Base-by-base conservation (phyloP, 2,113 vertebrate species). In the Cyanoderma ruficeps region DNA sequence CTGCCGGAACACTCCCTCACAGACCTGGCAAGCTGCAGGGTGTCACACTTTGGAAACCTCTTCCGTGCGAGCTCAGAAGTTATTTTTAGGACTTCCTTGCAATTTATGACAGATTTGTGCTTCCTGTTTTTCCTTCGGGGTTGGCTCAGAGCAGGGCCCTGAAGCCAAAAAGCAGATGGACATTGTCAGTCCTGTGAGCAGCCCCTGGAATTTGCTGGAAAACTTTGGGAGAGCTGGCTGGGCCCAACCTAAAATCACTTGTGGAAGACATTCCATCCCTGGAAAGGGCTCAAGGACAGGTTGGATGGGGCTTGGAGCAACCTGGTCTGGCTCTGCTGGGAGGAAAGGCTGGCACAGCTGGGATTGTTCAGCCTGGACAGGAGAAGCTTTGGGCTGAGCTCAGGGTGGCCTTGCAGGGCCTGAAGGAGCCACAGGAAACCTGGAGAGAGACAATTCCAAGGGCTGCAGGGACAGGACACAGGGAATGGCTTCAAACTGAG, bases 41-140 rank as follows among this genome's bases (percentile, higher is more conserved):
- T 95, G 82, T 90, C 87, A 90, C 59, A 39, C 30, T 75, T 78
- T 6, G 47, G 84, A 88, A 86, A 74, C n/a, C 55, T 77, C 33
- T 76, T 77, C 83, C 24, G 13, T 35, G 25, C 11, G n/a, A 69
- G n/a, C 37, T 69, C 13, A 3, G 7, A 25, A 60, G 33, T 59
- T 95, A 75, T 70, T 93, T 94, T 87, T 86, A 87, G 70, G 77
- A 65, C 6, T 85, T 94, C 50, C 53, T 69, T 50, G 33, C 22
- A 17, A 59, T 74, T 87, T 76, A 13, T 81, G 42, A 11, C 74
- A 75, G 78, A 67, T 93, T 80, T 88, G 52, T 72, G 9, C 53
- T 95, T 95, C 87, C 71, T 93, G 57, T 50, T 95, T 94, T 84
- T 50, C 64, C 28, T 55, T 70, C 27, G 61, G n/a, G 23, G 23